These are phyloP conservation scores for Trisateles emortualis DNA, from an alignment of 2,888 invertebrate genomes.

Conservation along the genomic window DNA sequence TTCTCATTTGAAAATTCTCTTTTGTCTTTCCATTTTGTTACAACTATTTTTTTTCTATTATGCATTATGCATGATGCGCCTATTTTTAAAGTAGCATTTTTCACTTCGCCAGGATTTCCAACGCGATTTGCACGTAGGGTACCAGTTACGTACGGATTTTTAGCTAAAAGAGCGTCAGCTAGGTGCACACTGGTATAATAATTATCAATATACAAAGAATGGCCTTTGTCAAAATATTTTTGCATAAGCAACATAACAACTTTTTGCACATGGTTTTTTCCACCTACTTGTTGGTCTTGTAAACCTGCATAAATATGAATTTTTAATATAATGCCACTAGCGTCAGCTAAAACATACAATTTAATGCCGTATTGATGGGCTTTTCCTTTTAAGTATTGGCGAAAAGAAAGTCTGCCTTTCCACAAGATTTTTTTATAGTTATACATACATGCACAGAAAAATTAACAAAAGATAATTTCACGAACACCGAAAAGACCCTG, in stretches of 20 bases:
- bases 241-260: conserved; percentile 41
- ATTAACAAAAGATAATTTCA: conserved; percentile 18
- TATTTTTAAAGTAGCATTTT: conserved; percentile 24
- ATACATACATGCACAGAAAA: conserved; percentile 21
- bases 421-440: too few species aligned
- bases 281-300: conserved; percentile 35
- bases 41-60: conserved; percentile 29
- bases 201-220: conserved; percentile 40
- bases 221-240: conserved; percentile 34
- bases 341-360: conserved; percentile 43
- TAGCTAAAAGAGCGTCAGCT: conserved; percentile 33
- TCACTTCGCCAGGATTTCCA: conserved; percentile 23
- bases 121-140: conserved; percentile 5
- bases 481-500: conserved; percentile 8
- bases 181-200: conserved; percentile 27
- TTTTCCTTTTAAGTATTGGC: conserved; percentile 46
- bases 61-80: conserved; percentile 25
- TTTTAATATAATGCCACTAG: conserved; percentile 44
- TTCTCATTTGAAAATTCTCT: conserved; percentile 50
- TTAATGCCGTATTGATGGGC: conserved; percentile 50
- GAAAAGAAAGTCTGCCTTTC: conserved; percentile 43
- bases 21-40: conserved; percentile 38
- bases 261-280: conserved; percentile 46
- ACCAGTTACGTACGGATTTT: conserved; percentile 40
- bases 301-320: conserved; percentile 52